Conservation (phyloP, 2,888 invertebrate species). For the Pseudoips prasinana region DNA sequence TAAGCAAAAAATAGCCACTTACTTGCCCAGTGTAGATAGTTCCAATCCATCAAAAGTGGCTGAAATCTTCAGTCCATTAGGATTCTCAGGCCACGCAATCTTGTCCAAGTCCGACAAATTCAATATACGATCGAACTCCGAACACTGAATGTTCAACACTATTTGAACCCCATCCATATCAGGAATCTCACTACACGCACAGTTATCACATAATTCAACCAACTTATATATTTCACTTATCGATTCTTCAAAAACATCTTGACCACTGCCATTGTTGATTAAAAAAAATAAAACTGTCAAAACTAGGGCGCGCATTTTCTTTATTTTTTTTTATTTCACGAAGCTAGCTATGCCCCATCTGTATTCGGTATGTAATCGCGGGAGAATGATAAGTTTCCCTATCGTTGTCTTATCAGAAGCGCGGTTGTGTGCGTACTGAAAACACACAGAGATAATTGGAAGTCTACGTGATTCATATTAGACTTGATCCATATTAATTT, state of each 20-base stretch:
- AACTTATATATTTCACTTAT: constrained; percentile 39
- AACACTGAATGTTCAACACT: constrained; percentile 71
- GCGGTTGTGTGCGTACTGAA: constrained; percentile 60
- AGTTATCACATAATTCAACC: constrained; percentile 64
- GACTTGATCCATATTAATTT: constrained; percentile 10
- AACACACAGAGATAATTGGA: constrained; percentile 44
- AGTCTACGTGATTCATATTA: constrained; percentile 12
- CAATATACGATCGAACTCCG: constrained; percentile 60
- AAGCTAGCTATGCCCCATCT: constrained; percentile 33
- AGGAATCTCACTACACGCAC: constrained; percentile 74
- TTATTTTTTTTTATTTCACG: constrained; percentile 27
- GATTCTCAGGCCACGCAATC: constrained; percentile 70
- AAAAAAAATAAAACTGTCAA: constrained; percentile 59
- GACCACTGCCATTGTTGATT: constrained; percentile 42
- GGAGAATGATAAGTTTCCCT: constrained; percentile 69
- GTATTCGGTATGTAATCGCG: constrained; percentile 55
- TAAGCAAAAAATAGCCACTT: no score
- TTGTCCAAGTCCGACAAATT: constrained; percentile 68
- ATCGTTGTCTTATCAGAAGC: constrained; percentile 65
- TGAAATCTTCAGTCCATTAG: constrained; percentile 67
- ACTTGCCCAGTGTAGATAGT: constrained; percentile 70
- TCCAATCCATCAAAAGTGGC: constrained; percentile 69
- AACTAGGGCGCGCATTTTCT: constrained; percentile 54
- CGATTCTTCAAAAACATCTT: constrained; percentile 38
- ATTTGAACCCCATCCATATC: constrained; percentile 63